Conservation (phyloP, 2,797 vertebrate genomes). For the Rhinoraja longicauda region DNA sequence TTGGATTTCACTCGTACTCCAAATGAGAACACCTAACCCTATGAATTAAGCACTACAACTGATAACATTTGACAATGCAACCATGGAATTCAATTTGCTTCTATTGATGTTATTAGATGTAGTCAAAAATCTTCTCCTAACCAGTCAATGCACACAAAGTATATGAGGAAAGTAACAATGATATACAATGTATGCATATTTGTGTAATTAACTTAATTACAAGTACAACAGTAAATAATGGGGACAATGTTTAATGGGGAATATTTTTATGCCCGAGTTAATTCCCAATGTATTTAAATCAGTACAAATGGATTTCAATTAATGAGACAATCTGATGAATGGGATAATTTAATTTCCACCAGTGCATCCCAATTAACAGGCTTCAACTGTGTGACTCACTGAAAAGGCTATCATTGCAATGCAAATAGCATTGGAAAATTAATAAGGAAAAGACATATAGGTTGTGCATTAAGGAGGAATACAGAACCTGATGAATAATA, state of each 20-base stretch:
- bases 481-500: neutral
- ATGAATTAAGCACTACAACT: slow-evolving; percentile 6
- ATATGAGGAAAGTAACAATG: neutral
- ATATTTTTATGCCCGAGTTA: slow-evolving; percentile 5
- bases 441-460: neutral
- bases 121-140: slow-evolving; percentile 10
- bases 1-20: slow-evolving; percentile 28
- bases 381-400: neutral
- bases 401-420: slow-evolving; percentile 7
- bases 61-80: neutral
- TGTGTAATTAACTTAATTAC: slow-evolving; percentile 18
- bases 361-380: slow-evolving; percentile 24
- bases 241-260: slow-evolving; percentile 11
- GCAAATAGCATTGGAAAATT: slow-evolving; percentile 2
- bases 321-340: slow-evolving; percentile 35
- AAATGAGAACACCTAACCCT: neutral
- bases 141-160: slow-evolving; percentile 6
- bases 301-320: slow-evolving; percentile 36
- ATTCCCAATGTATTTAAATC: slow-evolving; percentile 29
- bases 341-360: slow-evolving; percentile 32
- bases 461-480: neutral
- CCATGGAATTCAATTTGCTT: slow-evolving; percentile 8
- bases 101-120: slow-evolving; percentile 19
- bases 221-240: slow-evolving; percentile 19
- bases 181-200: neutral